These are phyloP conservation scores for Hydrolagus affinis DNA, from an alignment of 2,113 vertebrate species.

Conservation along the genomic window DNA sequence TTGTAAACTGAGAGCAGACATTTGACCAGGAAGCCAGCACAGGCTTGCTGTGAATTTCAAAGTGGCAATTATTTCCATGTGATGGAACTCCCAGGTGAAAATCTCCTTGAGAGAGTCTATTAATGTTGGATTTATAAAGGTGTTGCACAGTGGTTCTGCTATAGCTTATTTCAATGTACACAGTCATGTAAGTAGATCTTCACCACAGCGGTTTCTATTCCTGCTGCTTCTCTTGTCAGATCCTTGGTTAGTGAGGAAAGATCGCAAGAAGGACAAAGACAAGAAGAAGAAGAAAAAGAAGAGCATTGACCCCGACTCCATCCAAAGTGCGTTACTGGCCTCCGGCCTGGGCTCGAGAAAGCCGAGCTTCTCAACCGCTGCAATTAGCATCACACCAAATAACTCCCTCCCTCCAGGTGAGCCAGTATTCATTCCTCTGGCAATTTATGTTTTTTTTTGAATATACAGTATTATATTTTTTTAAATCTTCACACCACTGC, in stretches of 20 bases:
- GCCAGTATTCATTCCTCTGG: no score
- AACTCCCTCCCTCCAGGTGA: conserved; percentile 50
- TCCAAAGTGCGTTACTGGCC: conserved; percentile 98
- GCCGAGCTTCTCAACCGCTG: conserved; percentile 73
- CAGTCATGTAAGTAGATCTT: background rate
- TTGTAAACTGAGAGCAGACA: no score
- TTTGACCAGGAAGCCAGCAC: no score
- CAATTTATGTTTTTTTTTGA: no score
- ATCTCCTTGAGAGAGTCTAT: no score
- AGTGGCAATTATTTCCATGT: no score
- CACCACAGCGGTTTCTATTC: background rate
- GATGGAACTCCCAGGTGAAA: no score
- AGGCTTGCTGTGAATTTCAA: no score
- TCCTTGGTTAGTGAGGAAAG: conserved; percentile 94
- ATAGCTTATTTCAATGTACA: no score
- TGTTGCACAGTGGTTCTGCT: no score
- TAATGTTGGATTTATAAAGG: no score
- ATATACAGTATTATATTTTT: background rate
- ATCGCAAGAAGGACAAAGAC: conserved; percentile 85
- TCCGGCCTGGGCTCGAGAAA: conserved; percentile 88
- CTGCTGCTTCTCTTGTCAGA: conserved; percentile 50
- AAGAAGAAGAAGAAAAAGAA: conserved; percentile 79
- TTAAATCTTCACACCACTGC: background rate
- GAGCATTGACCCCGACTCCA: conserved; percentile 93
- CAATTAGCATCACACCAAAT: conserved; percentile 56